A percentile compares a stretch with the other conserved stretches of the same genome.
These are phyloP conservation scores for Formica aserva DNA, from an alignment of 2,888 invertebrate species.

Conservation along the genomic window DNA sequence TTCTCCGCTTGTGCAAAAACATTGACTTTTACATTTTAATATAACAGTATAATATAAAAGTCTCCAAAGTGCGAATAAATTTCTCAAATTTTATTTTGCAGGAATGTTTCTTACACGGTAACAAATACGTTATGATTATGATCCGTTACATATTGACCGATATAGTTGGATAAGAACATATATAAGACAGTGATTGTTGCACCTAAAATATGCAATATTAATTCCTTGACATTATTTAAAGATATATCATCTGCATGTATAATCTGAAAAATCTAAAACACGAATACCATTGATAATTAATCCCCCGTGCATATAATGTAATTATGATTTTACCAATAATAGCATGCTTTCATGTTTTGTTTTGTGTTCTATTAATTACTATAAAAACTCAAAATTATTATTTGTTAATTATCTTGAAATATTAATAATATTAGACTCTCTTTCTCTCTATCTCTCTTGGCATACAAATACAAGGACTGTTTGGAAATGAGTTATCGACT, in stretches of 20 bases:
- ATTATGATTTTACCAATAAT: not conserved
- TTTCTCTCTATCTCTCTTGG: too few species aligned
- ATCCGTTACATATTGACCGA: not conserved
- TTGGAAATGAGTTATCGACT: too few species aligned
- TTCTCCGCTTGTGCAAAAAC: not conserved
- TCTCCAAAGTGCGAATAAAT: not conserved
- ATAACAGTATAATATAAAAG: too few species aligned
- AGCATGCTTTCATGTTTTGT: not conserved
- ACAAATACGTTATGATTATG: not conserved
- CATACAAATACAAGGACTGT: not conserved
- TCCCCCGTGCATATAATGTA: not conserved
- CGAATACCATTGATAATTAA: not conserved
- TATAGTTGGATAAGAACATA: not conserved
- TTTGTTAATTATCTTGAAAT: too few species aligned
- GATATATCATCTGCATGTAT: not conserved
- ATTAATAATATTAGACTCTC: too few species aligned
- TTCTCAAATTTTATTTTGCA: not conserved
- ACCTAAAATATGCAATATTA: not conserved
- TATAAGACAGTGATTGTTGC: not conserved
- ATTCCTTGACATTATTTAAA: not conserved
- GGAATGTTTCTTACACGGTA: not conserved
- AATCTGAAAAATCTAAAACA: constrained; percentile 9
- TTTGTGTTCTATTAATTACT: too few species aligned
- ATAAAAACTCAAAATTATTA: too few species aligned
- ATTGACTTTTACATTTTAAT: not conserved